Base-by-base conservation (phyloP, 2,797 vertebrate species). In the Enteromius trimaculatus region DNA sequence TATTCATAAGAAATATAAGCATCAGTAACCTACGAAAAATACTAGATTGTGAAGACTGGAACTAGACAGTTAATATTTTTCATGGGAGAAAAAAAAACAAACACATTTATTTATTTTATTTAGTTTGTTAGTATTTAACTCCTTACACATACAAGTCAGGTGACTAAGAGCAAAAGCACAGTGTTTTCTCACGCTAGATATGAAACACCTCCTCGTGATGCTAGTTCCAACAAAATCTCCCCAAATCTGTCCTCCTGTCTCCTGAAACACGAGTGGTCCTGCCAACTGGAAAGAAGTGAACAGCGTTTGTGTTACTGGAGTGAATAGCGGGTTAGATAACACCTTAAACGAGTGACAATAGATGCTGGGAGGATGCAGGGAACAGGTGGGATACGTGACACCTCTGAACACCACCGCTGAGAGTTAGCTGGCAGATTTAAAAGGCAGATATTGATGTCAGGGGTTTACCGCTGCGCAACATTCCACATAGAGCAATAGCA, bases 381-480 rank as follows among this genome's bases (percentile, higher is more conserved):
- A 88, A 55, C 39, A 29, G 37, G 23, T 37, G 26, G 64, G 85
- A 84, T 78, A 88, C 17, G 79, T 84, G 87, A 90, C 84, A 88
- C 83, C 79, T 79, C 75, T 70, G 77, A 77, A 62, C 81, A 77
- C 86, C 81, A 75, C 66, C 85, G 81, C 81, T 81, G 53, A 79
- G 74, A 80, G 69, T 80, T 76, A 37, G 65, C 79, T 85, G 81
- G 88, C 83, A 86, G 89, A 90, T 86, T 89, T 79, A 88, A 87
- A 88, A 87, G 81, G 78, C 82, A 83, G 79, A 74, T 86, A 90
- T 92, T 88, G 79, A 80, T 91, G 86, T 79, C 86, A 87, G 87
- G 80, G 91, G 89, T 88, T 92, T 90, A 87, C 85, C 86, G 86
- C 91, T 82, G 75, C 82, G 79, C 86, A 80, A 80, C 83, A 87